Evolutionary conservation across 2,888 invertebrate genomes (phyloP).

Genomic region (Oligia latruncula): DNA sequence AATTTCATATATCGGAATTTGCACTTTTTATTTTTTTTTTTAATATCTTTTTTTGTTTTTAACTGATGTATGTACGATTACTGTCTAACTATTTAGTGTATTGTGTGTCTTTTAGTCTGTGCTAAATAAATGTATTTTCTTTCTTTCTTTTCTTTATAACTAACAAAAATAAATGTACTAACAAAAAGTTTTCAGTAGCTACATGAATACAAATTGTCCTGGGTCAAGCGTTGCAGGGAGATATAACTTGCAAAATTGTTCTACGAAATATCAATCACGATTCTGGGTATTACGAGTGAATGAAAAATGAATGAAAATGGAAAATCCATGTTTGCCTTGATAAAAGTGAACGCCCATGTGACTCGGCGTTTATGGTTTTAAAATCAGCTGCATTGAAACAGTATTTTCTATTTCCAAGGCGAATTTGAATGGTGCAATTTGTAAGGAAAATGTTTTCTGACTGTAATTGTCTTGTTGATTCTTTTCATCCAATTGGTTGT

Average conservation of each 20-base stretch:
- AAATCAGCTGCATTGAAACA: conserved; percentile 21
- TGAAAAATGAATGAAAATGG: conserved; percentile 53
- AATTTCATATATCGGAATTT: no score
- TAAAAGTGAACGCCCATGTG: conserved; percentile 29
- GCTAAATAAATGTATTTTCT: no score
- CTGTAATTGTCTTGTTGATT: conserved; percentile 15
- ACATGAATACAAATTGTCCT: not conserved
- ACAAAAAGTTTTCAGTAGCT: not conserved
- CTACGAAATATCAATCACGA: conserved; percentile 27
- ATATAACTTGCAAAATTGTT: not conserved
- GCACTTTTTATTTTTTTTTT: no score
- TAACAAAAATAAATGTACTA: not conserved
- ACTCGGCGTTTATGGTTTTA: conserved; percentile 30
- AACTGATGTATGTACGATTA: no score
- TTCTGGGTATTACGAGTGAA: not conserved
- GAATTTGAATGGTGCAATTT: conserved; percentile 1
- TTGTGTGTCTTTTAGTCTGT: no score
- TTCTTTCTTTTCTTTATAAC: no score
- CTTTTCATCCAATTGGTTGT: conserved; percentile 7
- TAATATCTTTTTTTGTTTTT: no score
- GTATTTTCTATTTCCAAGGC: conserved; percentile 15
- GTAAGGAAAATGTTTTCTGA: conserved; percentile 2
- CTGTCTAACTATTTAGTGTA: no score
- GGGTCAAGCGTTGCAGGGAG: not conserved
- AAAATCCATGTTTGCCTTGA: conserved; percentile 57